Conservation (phyloP, 2,113 vertebrate species). For the Vireo altiloquus region DNA sequence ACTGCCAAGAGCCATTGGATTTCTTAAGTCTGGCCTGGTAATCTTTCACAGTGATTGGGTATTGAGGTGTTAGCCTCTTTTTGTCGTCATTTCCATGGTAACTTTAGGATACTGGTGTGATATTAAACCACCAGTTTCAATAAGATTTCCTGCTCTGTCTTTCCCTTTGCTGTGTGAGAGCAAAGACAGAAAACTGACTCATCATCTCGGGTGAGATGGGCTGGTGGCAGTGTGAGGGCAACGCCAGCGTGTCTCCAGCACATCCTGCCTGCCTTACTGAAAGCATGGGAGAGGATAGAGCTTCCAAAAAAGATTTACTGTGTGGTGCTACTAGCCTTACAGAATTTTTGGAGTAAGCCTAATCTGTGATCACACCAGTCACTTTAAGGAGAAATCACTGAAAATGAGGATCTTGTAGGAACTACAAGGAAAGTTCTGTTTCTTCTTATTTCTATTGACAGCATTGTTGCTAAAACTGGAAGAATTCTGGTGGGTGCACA, state of each 20-base stretch:
- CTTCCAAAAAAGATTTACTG: not conserved
- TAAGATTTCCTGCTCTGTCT: not conserved
- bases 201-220: fast-evolving
- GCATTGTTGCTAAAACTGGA: not conserved
- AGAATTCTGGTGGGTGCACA: not conserved
- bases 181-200: not conserved
- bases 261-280: not conserved
- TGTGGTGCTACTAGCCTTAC: not conserved
- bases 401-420: not conserved
- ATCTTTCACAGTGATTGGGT: not conserved
- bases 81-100: not conserved
- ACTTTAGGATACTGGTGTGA: not conserved
- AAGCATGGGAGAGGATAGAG: not conserved
- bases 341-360: not conserved
- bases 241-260: fast-evolving
- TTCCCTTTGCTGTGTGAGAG: not conserved
- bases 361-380: not conserved
- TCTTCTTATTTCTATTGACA: not conserved
- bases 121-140: not conserved
- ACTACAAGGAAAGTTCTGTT: not conserved
- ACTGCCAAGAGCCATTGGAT: not conserved
- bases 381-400: not conserved
- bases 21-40: not conserved
- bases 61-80: not conserved
- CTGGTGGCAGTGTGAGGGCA: not conserved